Conservation (phyloP, 2,113 vertebrate species). For the Brachirus orientalis region DNA sequence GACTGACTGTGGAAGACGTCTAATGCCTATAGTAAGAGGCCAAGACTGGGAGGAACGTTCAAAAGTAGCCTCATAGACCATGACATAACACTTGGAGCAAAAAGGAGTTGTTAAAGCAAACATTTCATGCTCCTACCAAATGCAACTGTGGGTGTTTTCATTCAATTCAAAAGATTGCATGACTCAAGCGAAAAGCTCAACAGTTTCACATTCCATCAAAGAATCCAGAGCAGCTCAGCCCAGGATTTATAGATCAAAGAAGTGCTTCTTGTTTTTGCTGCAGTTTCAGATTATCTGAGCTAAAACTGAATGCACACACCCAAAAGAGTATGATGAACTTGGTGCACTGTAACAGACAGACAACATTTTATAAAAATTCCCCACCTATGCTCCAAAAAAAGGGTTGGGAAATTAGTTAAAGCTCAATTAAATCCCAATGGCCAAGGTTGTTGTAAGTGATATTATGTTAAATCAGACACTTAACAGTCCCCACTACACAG, state of each 20-base stretch:
- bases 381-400: conserved; percentile 4
- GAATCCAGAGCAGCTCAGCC: conserved; percentile 36
- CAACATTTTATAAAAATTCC: too few species aligned
- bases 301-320: conserved; percentile 21
- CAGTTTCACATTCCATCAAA: conserved; percentile 42
- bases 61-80: conserved; percentile 44
- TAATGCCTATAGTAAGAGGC: conserved; percentile 8
- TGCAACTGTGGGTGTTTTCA: conserved; percentile 48
- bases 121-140: conserved; percentile 56
- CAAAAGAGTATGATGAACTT: conserved; percentile 18
- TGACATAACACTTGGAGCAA: conserved; percentile 59
- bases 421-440: too few species aligned
- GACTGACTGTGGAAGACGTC: background rate
- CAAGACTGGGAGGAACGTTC: conserved; percentile 25
- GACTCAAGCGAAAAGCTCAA: conserved; percentile 38
- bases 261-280: conserved; percentile 26
- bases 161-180: conserved; percentile 39
- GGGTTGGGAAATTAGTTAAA: too few species aligned
- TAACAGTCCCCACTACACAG: too few species aligned
- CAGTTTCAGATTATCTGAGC: conserved; percentile 37
- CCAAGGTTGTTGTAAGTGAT: too few species aligned
- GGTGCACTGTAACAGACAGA: conserved; percentile 16
- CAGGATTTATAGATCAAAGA: conserved; percentile 47
- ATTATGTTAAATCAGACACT: too few species aligned
- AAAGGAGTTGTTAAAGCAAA: conserved; percentile 60